A percentile compares a stretch with the other conserved stretches of the same genome.
phyloP scores from a whole-genome alignment of 2,113 vertebrate species.

The Prionailurus bengalensis region DNA sequence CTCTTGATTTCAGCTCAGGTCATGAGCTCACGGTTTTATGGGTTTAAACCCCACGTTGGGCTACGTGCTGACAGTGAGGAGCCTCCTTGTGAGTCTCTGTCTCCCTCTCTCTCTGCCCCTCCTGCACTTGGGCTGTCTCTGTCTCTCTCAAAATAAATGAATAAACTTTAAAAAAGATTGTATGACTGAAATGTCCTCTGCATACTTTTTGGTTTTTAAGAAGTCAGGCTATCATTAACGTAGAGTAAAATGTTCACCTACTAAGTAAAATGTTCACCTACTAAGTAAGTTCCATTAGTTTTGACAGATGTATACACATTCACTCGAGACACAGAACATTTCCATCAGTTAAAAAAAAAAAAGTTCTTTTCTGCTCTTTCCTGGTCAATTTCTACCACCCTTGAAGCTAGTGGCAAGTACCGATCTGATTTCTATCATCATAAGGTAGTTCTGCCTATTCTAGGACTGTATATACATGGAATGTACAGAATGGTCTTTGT shows the following conservation, averaged over 20 bases:
- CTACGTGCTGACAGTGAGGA: too few relatives aligned
- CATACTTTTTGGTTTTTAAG: slow-evolving; percentile 15
- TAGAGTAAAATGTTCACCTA: background rate
- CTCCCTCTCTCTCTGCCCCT: too few relatives aligned
- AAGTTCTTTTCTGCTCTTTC: background rate
- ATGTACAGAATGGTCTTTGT: background rate
- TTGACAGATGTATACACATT: background rate
- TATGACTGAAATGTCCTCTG: background rate
- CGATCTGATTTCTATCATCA: background rate
- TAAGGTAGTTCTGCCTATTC: background rate
- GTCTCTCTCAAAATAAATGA: too few relatives aligned
- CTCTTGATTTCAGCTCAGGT: too few relatives aligned
- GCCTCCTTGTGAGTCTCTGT: too few relatives aligned
- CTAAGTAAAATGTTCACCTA: background rate
- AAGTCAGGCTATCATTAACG: background rate
- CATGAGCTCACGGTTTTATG: too few relatives aligned
- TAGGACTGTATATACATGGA: background rate
- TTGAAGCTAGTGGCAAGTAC: background rate
- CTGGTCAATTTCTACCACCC: background rate
- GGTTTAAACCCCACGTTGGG: too few relatives aligned
- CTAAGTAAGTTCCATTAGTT: background rate
- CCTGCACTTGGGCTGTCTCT: too few relatives aligned
- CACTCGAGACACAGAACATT: background rate
- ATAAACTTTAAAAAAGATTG: background rate
- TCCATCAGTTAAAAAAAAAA: background rate